Base-by-base conservation (phyloP, 1,140 invertebrate species). In the Aplysia californica region DNA sequence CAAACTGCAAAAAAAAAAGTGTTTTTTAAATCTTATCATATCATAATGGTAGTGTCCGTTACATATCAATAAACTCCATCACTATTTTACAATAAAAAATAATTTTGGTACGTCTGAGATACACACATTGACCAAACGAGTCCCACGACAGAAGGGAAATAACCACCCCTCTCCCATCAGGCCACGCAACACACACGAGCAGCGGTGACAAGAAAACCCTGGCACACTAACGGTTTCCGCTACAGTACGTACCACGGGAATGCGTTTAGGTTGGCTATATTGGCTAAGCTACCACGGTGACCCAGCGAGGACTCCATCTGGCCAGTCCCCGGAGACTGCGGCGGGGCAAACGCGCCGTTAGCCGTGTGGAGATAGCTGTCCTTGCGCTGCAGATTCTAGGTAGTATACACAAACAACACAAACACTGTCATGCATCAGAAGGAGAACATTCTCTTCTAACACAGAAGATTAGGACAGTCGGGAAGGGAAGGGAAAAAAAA, bases 231-330 rank as follows among this genome's bases (percentile, higher is more conserved):
- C 21, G 18, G 21, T 15, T 36, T 1, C 4, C 61, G 21, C 15
- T 26, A 18, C 3, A 26, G 41, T 31, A 78, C 76, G 74, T 78
- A 78, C 76, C 76, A 78, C 1, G 76, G 76, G 36, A 66, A 74
- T 20, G 5, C 0, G 56, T 23, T 73, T 31, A 73, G 70, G 35
- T 61, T 59, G 23, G 23, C 50, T 35, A 72, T 36, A 59, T 50
- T 59, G 20, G 35, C 18, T 26, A 23, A 41, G 2, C 20, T 39
- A 15, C 39, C 35, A 67, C 6, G 20, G 10, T 18, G 23, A 23
- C 35, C 18, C 3, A 38, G 36, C 2, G 65, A 38, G 23, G 33
- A 10, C 15, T 2, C 35, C 36, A 18, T 64, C 2, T 1, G 29
- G 59, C 29, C 29, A 26, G 5, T 6, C n/a, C 61, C 61, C 21